Base-by-base conservation (phyloP, 2,888 invertebrate genomes). In the Andrena chrysosceles region DNA sequence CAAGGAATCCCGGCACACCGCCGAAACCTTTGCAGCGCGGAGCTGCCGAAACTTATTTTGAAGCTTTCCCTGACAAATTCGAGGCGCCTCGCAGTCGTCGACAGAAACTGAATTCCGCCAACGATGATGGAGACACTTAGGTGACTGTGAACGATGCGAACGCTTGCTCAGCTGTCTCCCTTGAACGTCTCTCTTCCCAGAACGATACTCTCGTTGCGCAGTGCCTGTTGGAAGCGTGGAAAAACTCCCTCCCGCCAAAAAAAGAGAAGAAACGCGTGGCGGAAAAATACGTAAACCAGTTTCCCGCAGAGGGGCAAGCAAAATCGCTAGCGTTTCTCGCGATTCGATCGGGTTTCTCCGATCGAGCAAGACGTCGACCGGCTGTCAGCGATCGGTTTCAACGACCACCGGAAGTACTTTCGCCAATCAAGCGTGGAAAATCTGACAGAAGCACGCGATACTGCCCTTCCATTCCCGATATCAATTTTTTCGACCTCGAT, bases 101-200 rank as follows among this genome's bases (percentile, higher is more conserved):
- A 82, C 81, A 63, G 82, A 75, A 23, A 29, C 64, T 26, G 76
- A 83, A 83, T 83, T 83, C 83, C 74, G 64, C 48, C 59, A 69
- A 69, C 83, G 83, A 83, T 83, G 83, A 83, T 77, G 83, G 83
- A 83, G 83, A 83, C 83, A 69, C 83, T 83, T 83, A 83, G 72
- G 77, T 71, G 73, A 83, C 83, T 71, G 83, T 72, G 77, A 83
- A 83, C 69, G 77, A 83, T 67, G 75, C 81, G 82, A 59, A 64
- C 67, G 49, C 35, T 81, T 59, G 80, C 71, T 71, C 71, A 42
- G 13, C 81, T 80, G 71, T 80, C 80, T 48, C 33, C 26, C 13
- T 26, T 8, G 20, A 52, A 23, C 74, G 64, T 73, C 74, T 77
- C 48, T 56, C 56, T 16, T 73, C 52, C 33, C 66, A 20, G n/a